These are phyloP conservation scores for Colletes gigas DNA, from an alignment of 1,140 invertebrate species.

Conservation along the genomic window DNA sequence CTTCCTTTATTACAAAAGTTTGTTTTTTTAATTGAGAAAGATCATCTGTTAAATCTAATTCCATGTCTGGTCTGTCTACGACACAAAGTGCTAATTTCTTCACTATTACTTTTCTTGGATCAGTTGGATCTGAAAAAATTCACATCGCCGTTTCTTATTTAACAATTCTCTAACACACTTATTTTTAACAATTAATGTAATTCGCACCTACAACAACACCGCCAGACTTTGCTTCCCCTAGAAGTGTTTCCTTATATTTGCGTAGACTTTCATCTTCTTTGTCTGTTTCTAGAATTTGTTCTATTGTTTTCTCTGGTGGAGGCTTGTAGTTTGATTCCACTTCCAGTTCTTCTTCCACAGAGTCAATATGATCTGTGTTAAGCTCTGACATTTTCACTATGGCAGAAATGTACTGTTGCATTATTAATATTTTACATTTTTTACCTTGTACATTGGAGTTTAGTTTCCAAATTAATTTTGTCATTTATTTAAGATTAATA, in stretches of 20 bases:
- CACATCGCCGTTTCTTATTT: conserved; percentile 84
- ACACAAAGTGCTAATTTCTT: conserved; percentile 94
- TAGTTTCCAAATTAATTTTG: no score
- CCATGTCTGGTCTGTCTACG: conserved; percentile 90
- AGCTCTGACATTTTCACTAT: conserved; percentile 73
- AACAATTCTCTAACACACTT: conserved; percentile 91
- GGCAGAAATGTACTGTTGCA: background rate
- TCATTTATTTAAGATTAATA: background rate
- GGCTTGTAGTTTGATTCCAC: conserved; percentile 93
- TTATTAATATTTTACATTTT: background rate
- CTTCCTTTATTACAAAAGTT: conserved; percentile 97
- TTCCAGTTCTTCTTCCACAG: conserved; percentile 86
- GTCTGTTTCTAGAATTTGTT: conserved; percentile 96
- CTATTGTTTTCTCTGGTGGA: conserved; percentile 96
- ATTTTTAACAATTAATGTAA: conserved; percentile 60
- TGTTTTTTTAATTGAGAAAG: conserved; percentile 91
- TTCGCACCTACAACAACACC: conserved; percentile 88
- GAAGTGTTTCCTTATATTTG: conserved; percentile 97
- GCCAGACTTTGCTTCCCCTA: conserved; percentile 91
- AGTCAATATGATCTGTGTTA: conserved; percentile 71
- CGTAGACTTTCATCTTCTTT: conserved; percentile 97
- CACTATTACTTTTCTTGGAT: conserved; percentile 95
- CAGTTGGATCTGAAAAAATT: conserved; percentile 86
- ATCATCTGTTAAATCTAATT: conserved; percentile 93
- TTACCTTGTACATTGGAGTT: background rate